phyloP scores from a whole-genome alignment of 2,888 invertebrate genomes.

The Seira sanloemensis region DNA sequence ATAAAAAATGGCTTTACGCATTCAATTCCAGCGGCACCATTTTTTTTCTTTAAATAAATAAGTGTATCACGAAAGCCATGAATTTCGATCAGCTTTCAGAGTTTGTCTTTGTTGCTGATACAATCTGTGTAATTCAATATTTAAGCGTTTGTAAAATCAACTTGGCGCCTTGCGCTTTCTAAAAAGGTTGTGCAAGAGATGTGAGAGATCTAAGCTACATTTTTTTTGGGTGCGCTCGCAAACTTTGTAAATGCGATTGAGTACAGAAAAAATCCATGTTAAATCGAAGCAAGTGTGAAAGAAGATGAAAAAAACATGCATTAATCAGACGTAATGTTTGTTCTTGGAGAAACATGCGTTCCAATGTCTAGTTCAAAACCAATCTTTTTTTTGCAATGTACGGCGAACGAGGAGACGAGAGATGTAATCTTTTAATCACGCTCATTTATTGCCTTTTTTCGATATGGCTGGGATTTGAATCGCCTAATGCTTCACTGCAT shows the following conservation, averaged over 20 bases:
- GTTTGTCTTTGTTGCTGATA: not conserved
- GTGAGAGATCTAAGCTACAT: too few relatives aligned
- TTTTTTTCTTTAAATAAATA: conserved; percentile 15
- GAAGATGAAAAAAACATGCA: conserved; percentile 43
- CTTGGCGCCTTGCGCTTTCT: not conserved
- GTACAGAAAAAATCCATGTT: conserved; percentile 25
- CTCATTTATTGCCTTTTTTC: conserved; percentile 4
- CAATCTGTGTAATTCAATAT: conserved; percentile 37
- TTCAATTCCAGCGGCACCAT: not conserved
- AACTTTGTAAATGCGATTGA: too few relatives aligned
- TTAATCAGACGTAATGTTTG: conserved; percentile 49
- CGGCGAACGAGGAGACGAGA: not conserved
- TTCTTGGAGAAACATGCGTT: conserved; percentile 33
- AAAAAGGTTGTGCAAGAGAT: too few relatives aligned
- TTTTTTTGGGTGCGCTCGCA: too few relatives aligned
- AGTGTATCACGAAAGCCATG: conserved; percentile 22
- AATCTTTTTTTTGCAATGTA: conserved; percentile 44
- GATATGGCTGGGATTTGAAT: not conserved
- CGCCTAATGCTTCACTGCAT: not conserved
- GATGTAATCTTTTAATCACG: conserved; percentile 4
- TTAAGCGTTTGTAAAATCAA: conserved; percentile 15
- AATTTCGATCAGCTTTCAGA: conserved; percentile 18
- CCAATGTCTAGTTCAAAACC: conserved; percentile 54
- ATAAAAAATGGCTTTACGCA: conserved; percentile 7
- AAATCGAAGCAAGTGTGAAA: conserved; percentile 26